Percentiles rank a stretch among this genome's conserved stretches.
Evolutionary conservation across 1,140 invertebrate genomes (phyloP).

Genomic region (Pygmarrhopalites habei): DNA sequence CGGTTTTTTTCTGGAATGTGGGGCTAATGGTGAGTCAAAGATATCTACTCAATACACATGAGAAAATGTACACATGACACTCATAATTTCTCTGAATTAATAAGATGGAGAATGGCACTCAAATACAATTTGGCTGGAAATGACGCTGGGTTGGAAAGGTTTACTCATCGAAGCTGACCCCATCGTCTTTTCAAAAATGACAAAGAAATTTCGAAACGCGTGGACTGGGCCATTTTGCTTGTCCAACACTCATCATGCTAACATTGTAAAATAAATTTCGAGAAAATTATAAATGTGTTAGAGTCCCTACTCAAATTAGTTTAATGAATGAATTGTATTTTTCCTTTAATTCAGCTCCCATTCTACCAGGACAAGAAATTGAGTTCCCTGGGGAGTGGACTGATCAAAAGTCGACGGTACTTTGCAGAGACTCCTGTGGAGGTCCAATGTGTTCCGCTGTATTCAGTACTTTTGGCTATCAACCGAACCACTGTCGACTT

Average conservation of each 20-base stretch:
- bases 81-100: no score
- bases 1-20: slow-evolving; percentile 44
- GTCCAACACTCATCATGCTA: slow-evolving; percentile 28
- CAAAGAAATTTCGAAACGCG: slow-evolving; percentile 40
- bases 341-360: neutral
- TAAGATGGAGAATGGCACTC: slow-evolving; percentile 42
- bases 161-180: slow-evolving; percentile 36
- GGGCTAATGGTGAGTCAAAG: slow-evolving; percentile 41
- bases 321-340: neutral
- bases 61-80: no score
- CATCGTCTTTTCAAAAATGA: slow-evolving; percentile 39
- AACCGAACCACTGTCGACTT: slow-evolving; percentile 35
- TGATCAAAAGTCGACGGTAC: neutral
- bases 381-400: neutral
- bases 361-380: neutral
- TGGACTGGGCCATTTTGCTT: slow-evolving; percentile 19
- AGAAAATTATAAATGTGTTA: no score
- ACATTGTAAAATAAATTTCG: neutral
- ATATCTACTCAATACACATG: no score
- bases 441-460: slow-evolving; percentile 52
- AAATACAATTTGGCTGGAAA: slow-evolving; percentile 41
- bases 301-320: neutral
- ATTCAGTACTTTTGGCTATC: slow-evolving; percentile 47
- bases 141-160: slow-evolving; percentile 28
- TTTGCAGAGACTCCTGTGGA: slow-evolving; percentile 41